Conservation (phyloP, 2,113 vertebrate genomes). For the Malurus alboscapulatus region DNA sequence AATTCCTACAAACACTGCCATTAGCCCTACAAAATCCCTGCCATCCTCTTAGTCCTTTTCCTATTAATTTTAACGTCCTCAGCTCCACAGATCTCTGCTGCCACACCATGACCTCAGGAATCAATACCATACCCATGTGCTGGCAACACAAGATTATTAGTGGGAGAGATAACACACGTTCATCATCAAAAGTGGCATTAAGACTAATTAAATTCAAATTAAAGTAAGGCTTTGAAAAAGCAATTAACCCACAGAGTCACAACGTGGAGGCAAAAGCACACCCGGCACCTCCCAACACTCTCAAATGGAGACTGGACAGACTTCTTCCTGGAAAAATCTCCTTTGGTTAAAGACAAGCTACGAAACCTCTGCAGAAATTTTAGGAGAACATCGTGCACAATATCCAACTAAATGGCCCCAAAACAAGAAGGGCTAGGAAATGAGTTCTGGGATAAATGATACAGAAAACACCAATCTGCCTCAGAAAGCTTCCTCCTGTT, state of each 20-base stretch:
- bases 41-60: not conserved
- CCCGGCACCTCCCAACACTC: not conserved
- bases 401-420: not conserved
- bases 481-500: not conserved
- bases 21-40: rapidly evolving
- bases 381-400: not conserved
- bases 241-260: not conserved
- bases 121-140: not conserved
- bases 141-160: not conserved
- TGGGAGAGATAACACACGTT: not conserved
- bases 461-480: not conserved
- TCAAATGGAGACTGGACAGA: not conserved
- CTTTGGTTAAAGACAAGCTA: not conserved
- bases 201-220: not conserved
- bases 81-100: not conserved
- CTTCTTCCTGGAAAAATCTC: not conserved
- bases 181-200: not conserved
- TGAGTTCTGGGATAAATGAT: not conserved
- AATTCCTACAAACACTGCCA: not conserved
- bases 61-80: not conserved
- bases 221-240: not conserved
- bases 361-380: rapidly evolving
- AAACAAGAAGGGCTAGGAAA: not conserved
- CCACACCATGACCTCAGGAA: not conserved
- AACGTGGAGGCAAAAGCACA: not conserved